Evolutionary conservation across 2,113 vertebrate species (phyloP), one percentile per base, ranked within the genome.

Genomic region (Tenebrosternarchus preto): DNA sequence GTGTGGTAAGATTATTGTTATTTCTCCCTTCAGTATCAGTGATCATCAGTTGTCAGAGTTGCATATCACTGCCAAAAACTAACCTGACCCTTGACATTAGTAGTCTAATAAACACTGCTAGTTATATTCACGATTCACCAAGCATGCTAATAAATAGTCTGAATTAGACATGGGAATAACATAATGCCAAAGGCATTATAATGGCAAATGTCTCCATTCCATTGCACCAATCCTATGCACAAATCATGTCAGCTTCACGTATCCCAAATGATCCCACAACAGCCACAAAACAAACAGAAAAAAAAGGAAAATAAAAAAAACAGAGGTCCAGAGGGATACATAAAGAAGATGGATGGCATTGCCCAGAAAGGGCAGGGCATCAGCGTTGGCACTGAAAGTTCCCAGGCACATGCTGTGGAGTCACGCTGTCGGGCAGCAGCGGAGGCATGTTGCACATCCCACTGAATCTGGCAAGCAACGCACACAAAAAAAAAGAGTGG

Each of bases 381-480:
- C 25, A 24, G 43, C 2, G 53, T 80, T 76, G 77, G 57, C 73
- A 80, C 72, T 5, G 1, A 31, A 67, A 60, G 61, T 39, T 68
- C 80, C 33, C 55, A 73, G 74, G 82, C 82, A 69, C 82, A 84
- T 84, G 53, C 82, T 77, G 60, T 11, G n/a, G 33, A 68, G 36
- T 68, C 76, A 46, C 29, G 25, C 20, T 60, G 63, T 71, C 24
- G 56, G 39, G n/a, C 19, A 57, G n/a, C 6, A 33, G 33, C 33
- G 74, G 50, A 50, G 66, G 75, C 61, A 56, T 5, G 24, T 46
- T 43, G 70, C 63, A 75, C 64, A 12, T 25, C 33, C 55, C 64
- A 36, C 27, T 59, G 15, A 60, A 64, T 53, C 68, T 61, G 11
- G 50, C 83, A 78, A 81, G 70, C 69, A 61, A 84, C 70, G 73